Evolutionary conservation across 2,888 invertebrate species (phyloP), one percentile per base, ranked within the genome.

Genomic region (Dryobota labecula): DNA sequence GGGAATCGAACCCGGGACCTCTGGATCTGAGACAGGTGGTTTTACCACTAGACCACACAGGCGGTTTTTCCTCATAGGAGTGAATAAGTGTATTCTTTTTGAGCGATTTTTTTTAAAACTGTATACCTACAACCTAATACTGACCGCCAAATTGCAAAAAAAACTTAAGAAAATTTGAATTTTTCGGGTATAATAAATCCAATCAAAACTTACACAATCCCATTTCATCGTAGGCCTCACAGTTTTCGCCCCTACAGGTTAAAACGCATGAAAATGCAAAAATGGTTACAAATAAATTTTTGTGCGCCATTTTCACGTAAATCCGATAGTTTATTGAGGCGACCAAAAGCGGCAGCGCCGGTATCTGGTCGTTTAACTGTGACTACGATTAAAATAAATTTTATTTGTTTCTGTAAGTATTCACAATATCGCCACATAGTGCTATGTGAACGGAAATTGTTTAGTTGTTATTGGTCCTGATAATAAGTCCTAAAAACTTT

Each of bases 141-240:
- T n/a, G n/a, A n/a, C n/a, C n/a, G n/a, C n/a, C n/a, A n/a, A n/a
- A n/a, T n/a, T n/a, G n/a, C n/a, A n/a, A n/a, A n/a, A n/a, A n/a
- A n/a, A n/a, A n/a, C n/a, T n/a, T n/a, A n/a, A n/a, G n/a, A n/a
- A n/a, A n/a, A n/a, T n/a, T n/a, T n/a, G n/a, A n/a, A 33, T n/a
- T 53, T 49, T 38, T 30, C 0, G 2, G 20, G 33, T 56, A 27
- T 36, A 43, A 70, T 30, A 41, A 51, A 56, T 63, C 27, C 6
- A 53, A 6, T 45, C 18, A n/a, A 15, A 72, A 87, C 88, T 88
- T 72, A 88, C 87, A 88, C 36, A 70, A 56, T 56, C 86, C 86
- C 62, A 82, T 83, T 62, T 84, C 87, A 73, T 90, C 88, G 18
- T 78, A 81, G 60, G 81, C 78, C 30, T 75, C 68, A 61, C 88